These are phyloP conservation scores for Gymnodraco acuticeps DNA, from an alignment of 2,797 vertebrate genomes.

Conservation along the genomic window DNA sequence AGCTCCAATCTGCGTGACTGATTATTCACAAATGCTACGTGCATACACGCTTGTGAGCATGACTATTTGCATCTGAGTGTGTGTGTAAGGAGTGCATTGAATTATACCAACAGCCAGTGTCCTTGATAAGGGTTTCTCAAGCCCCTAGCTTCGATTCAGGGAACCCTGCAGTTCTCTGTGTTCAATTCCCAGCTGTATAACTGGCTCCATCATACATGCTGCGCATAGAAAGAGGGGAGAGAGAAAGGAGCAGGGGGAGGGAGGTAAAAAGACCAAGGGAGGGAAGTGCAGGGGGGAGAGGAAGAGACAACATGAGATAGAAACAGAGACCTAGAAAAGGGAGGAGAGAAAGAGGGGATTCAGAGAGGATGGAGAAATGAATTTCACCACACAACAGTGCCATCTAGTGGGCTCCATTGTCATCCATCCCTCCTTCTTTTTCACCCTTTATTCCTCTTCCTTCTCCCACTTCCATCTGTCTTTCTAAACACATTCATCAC, in stretches of 20 bases:
- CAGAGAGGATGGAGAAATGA: slow-evolving; percentile 8
- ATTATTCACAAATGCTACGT: slow-evolving; percentile 22
- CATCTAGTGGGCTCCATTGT: slow-evolving; percentile 79
- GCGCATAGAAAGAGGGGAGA: slow-evolving; percentile 43
- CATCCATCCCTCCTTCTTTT: slow-evolving; percentile 23
- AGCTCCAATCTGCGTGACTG: not conserved
- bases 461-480: slow-evolving; percentile 28
- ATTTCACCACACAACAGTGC: slow-evolving; percentile 81
- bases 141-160: slow-evolving; percentile 70
- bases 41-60: slow-evolving; percentile 3
- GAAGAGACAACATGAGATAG: slow-evolving; percentile 57
- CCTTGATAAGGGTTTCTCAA: slow-evolving; percentile 67
- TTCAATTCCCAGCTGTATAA: slow-evolving; percentile 77
- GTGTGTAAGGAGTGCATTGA: slow-evolving; percentile 50
- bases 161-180: slow-evolving; percentile 70
- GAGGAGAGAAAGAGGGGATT: slow-evolving; percentile 39
- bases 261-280: slow-evolving; percentile 11
- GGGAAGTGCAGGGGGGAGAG: slow-evolving; percentile 40
- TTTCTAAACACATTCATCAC: slow-evolving; percentile 12
- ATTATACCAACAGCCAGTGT: slow-evolving; percentile 74
- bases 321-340: slow-evolving; percentile 67
- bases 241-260: slow-evolving; percentile 9
- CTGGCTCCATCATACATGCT: slow-evolving; percentile 71
- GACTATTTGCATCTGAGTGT: slow-evolving; percentile 2
- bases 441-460: not conserved